phyloP scores from a whole-genome alignment of 2,113 vertebrate species.

The Camelus dromedarius region DNA sequence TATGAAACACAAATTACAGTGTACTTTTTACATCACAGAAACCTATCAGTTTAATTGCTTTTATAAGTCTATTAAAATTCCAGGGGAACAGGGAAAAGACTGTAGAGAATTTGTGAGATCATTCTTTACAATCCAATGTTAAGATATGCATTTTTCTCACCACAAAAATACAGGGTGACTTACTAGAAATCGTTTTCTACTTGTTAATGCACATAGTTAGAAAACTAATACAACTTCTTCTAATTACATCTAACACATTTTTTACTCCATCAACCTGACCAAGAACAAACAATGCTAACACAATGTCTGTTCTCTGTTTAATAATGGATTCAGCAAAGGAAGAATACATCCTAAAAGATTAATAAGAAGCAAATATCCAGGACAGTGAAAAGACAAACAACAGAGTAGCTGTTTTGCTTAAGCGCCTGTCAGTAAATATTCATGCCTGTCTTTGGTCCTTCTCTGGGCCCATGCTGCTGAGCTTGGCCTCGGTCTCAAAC shows the following conservation, averaged over 20 bases:
- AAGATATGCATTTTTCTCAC: constrained; percentile 3
- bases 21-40: constrained; percentile 16
- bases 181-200: neutral
- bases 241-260: neutral
- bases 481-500: constrained; percentile 64
- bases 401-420: constrained; percentile 62
- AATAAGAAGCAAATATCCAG: constrained; percentile 67
- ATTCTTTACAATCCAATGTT: neutral
- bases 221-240: neutral
- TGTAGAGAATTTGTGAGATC: constrained; percentile 40
- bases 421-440: constrained; percentile 55
- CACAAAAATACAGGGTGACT: neutral
- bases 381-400: constrained; percentile 61
- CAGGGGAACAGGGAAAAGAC: neutral
- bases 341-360: constrained; percentile 72
- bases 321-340: constrained; percentile 65
- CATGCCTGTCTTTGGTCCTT: constrained; percentile 50
- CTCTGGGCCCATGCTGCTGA: neutral
- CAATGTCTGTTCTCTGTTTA: constrained; percentile 55
- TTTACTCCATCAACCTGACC: constrained; percentile 5
- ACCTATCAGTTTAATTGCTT: neutral
- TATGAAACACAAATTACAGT: neutral
- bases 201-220: constrained; percentile 40
- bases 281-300: constrained; percentile 40
- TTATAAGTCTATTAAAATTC: constrained; percentile 50